These are phyloP conservation scores for Melanotaenia trifasciata DNA, from an alignment of 2,797 vertebrate species.

Conservation along the genomic window DNA sequence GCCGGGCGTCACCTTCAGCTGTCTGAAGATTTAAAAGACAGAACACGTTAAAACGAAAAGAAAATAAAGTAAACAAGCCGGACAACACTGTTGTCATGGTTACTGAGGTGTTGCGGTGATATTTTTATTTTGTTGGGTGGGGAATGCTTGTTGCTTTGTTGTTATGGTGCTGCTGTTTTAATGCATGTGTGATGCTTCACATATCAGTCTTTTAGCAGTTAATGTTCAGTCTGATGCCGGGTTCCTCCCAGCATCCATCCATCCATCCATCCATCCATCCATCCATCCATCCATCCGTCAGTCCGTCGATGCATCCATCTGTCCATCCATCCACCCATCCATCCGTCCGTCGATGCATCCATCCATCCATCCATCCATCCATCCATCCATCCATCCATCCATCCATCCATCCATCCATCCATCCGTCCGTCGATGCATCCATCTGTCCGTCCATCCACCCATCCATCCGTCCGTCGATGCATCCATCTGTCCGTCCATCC, in stretches of 20 bases:
- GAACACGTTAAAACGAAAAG: conserved; percentile 57
- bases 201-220: conserved; percentile 45
- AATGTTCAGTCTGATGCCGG: conserved; percentile 37
- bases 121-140: conserved; percentile 22
- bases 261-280: too few relatives aligned
- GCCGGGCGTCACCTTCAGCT: conserved; percentile 20
- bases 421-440: too few relatives aligned
- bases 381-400: too few relatives aligned
- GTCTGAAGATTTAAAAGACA: conserved; percentile 63
- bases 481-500: too few relatives aligned
- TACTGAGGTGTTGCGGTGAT: conserved; percentile 53
- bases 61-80: conserved; percentile 42
- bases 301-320: too few relatives aligned
- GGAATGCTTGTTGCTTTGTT: conserved; percentile 64
- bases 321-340: too few relatives aligned
- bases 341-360: too few relatives aligned
- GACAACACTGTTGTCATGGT: conserved; percentile 49
- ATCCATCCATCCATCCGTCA: too few relatives aligned
- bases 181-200: conserved; percentile 66
- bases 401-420: too few relatives aligned
- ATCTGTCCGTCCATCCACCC: too few relatives aligned
- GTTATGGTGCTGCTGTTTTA: conserved; percentile 71
- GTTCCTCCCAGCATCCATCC: conserved; percentile 29
- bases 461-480: too few relatives aligned
- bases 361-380: too few relatives aligned